A percentile compares a stretch with the other conserved stretches of the same genome.
phyloP scores from a whole-genome alignment of 2,797 vertebrate genomes.

The Antrozous pallidus region DNA sequence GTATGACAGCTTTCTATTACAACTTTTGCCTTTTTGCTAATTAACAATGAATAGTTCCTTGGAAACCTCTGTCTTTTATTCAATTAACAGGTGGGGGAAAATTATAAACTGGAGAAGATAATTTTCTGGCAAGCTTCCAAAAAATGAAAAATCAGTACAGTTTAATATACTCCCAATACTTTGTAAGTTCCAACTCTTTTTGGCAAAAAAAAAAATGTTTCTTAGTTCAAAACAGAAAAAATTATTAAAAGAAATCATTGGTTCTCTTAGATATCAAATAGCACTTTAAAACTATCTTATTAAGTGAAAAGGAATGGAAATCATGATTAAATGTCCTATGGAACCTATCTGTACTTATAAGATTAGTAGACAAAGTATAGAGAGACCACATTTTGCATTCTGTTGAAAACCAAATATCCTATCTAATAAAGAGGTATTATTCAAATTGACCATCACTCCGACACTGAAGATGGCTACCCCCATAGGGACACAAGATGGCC shows the following conservation, averaged over 20 bases:
- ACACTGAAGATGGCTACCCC: no score
- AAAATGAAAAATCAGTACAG: neutral
- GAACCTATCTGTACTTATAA: slow-evolving; percentile 54
- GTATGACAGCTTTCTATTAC: slow-evolving; percentile 6
- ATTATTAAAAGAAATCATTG: slow-evolving; percentile 64
- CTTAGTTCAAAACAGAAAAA: slow-evolving; percentile 62
- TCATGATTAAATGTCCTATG: slow-evolving; percentile 54
- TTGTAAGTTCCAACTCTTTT: slow-evolving; percentile 39
- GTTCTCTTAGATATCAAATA: slow-evolving; percentile 53
- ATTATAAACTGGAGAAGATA: slow-evolving; percentile 48
- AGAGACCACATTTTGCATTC: slow-evolving; percentile 49
- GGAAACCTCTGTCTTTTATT: slow-evolving; percentile 65
- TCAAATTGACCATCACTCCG: no score
- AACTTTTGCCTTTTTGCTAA: slow-evolving; percentile 54
- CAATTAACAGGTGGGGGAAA: slow-evolving; percentile 30
- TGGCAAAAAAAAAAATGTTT: slow-evolving; percentile 1
- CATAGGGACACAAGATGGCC: no score
- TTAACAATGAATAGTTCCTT: slow-evolving; percentile 68
- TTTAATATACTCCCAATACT: slow-evolving; percentile 42
- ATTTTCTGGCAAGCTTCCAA: slow-evolving; percentile 64
- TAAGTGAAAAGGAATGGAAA: slow-evolving; percentile 57
- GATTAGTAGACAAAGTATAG: slow-evolving; percentile 54
- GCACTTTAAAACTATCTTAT: slow-evolving; percentile 60
- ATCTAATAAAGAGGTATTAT: no score
- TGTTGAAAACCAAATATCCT: slow-evolving; percentile 47